These are phyloP conservation scores for Hyperoplus lanceolatus DNA, from an alignment of 2,797 vertebrate species.

Conservation along the genomic window DNA sequence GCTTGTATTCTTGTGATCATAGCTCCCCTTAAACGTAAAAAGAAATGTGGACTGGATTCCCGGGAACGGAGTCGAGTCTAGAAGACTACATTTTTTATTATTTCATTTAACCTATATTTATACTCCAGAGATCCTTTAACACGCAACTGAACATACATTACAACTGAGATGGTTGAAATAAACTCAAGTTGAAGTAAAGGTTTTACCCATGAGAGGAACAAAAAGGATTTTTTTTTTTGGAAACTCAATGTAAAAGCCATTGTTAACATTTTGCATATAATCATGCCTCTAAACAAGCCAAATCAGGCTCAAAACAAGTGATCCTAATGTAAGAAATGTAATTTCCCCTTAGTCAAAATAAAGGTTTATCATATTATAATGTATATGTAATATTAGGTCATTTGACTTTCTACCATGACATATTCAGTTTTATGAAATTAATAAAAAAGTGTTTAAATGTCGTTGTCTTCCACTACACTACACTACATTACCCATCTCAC, in stretches of 20 bases:
- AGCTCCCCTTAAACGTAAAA: slow-evolving; percentile 62
- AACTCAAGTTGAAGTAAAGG: neutral
- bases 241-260: neutral
- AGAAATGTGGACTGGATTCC: slow-evolving; percentile 69
- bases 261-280: neutral
- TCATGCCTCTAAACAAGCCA: neutral
- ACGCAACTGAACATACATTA: neutral
- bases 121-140: neutral
- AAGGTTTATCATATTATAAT: neutral
- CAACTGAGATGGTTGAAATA: neutral
- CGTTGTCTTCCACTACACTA: neutral
- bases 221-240: too few species aligned
- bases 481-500: neutral
- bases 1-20: slow-evolving; percentile 82
- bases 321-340: neutral
- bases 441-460: neutral
- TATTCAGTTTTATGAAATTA: neutral
- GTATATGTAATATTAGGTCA: neutral
- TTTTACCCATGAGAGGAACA: neutral
- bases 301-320: neutral
- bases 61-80: slow-evolving; percentile 25
- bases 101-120: too few species aligned
- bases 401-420: neutral
- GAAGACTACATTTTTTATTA: neutral
- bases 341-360: neutral